Conservation (phyloP, 2,797 vertebrate species). For the Florisuga fusca region DNA sequence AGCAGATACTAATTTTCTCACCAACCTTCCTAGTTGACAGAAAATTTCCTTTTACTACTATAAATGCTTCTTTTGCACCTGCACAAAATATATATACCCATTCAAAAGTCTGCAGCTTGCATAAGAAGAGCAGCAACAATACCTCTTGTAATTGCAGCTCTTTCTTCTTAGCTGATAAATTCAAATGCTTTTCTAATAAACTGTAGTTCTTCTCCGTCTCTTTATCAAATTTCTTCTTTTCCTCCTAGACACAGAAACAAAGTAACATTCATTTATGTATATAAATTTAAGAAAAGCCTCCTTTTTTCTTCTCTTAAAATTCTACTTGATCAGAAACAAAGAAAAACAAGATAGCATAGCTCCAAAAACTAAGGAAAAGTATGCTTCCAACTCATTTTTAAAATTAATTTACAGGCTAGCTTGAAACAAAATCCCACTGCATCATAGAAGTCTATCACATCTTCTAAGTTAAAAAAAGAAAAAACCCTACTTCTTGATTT, state of each 20-base stretch:
- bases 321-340: neutral
- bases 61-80: neutral
- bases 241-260: conserved; percentile 81
- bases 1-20: neutral
- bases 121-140: conserved; percentile 44
- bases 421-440: neutral
- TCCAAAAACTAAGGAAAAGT: neutral
- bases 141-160: conserved; percentile 97
- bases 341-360: neutral
- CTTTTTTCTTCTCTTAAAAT: neutral
- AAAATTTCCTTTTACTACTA: neutral
- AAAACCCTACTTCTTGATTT: neutral
- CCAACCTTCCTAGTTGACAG: neutral
- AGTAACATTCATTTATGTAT: neutral
- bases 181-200: conserved; percentile 94
- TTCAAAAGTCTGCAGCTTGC: neutral
- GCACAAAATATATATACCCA: neutral
- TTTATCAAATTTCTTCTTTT: conserved; percentile 97
- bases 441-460: neutral
- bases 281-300: neutral
- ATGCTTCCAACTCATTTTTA: neutral
- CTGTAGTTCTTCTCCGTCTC: conserved; percentile 98
- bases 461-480: neutral
- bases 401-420: neutral
- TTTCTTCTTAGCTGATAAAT: conserved; percentile 98